phyloP scores from a whole-genome alignment of 2,113 vertebrate genomes.

The Probosciger aterrimus region DNA sequence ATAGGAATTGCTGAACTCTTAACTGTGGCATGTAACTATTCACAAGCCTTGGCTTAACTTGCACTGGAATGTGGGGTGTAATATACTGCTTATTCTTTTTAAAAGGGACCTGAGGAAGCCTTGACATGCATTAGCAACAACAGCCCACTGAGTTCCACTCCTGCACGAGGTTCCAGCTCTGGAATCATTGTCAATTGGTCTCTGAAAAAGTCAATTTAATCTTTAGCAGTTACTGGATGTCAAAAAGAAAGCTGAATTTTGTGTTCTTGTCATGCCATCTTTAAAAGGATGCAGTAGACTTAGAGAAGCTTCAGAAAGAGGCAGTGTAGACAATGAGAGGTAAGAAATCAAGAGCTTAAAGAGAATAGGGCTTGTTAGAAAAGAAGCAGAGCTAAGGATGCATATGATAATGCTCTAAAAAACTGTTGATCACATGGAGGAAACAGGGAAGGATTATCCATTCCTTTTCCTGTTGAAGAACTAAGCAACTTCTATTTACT shows the following conservation, averaged over 20 bases:
- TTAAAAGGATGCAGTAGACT: neutral
- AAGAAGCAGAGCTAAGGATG: neutral
- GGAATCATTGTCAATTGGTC: neutral
- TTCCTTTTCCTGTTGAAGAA: neutral
- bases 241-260: neutral
- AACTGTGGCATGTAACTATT: accelerated
- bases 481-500: neutral
- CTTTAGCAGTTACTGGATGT: neutral
- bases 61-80: neutral
- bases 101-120: neutral
- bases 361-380: neutral
- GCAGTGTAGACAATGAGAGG: neutral
- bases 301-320: neutral
- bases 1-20: neutral
- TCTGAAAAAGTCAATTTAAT: neutral
- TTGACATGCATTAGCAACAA: accelerated
- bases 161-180: neutral
- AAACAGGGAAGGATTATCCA: neutral
- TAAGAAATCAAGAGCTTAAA: neutral
- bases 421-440: neutral
- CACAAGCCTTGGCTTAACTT: neutral
- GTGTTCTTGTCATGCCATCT: neutral
- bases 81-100: neutral
- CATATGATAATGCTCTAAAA: neutral
- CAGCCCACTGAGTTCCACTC: neutral